Conservation (phyloP, 2,113 vertebrate species). For the Pseudonaja textilis region DNA sequence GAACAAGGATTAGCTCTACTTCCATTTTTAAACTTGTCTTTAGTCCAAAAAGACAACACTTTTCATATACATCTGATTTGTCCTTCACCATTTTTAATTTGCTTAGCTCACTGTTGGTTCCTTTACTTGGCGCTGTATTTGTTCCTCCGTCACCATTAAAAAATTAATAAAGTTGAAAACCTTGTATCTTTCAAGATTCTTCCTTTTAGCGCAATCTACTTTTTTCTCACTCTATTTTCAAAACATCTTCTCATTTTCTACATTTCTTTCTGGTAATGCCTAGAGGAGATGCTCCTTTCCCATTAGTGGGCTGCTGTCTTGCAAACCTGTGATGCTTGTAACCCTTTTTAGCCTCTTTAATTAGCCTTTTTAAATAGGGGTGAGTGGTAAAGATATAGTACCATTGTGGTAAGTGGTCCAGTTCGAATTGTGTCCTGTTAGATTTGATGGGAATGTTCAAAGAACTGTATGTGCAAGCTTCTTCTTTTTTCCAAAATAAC, state of each 20-base stretch:
- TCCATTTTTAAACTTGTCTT: neutral
- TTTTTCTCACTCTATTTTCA: neutral
- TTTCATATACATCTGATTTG: neutral
- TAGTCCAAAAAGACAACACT: neutral
- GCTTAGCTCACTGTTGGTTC: neutral
- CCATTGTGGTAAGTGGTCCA: neutral
- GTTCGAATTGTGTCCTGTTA: constrained; percentile 28
- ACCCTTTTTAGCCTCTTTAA: neutral
- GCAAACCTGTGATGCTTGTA: neutral
- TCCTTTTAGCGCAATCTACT: neutral
- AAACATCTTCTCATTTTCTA: neutral
- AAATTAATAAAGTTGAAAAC: neutral
- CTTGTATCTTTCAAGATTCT: neutral
- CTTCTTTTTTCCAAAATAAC: constrained; percentile 28
- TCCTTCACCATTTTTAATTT: neutral
- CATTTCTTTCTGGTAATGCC: neutral
- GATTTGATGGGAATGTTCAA: constrained; percentile 26
- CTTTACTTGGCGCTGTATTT: neutral
- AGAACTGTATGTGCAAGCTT: constrained; percentile 15
- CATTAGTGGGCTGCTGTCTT: neutral
- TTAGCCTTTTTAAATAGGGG: neutral
- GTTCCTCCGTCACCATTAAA: neutral
- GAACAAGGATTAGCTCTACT: neutral
- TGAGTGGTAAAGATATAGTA: neutral
- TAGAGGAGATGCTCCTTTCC: neutral